phyloP scores from a whole-genome alignment of 2,113 vertebrate genomes.

The Thomomys bottae region DNA sequence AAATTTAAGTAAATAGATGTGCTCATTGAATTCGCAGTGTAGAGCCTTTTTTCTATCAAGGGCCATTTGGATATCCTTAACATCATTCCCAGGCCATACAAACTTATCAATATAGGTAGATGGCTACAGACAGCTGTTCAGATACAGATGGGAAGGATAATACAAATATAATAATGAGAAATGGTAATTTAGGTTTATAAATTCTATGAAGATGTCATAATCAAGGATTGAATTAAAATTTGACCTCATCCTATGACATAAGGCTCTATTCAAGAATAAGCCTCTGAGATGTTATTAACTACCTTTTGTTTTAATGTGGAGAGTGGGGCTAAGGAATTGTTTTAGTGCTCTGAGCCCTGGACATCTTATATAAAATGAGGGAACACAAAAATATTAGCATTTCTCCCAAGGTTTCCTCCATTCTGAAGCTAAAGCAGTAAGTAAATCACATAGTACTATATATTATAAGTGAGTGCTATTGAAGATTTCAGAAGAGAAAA shows the following conservation, averaged over 20 bases:
- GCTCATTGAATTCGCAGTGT: neutral
- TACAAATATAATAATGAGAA: neutral
- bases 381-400: no score
- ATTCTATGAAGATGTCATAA: neutral
- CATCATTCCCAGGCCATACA: no score
- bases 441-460: neutral
- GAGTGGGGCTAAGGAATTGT: neutral
- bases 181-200: neutral
- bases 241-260: neutral
- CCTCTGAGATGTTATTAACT: neutral
- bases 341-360: neutral
- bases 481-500: neutral
- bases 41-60: no score
- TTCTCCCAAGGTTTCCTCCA: neutral
- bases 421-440: neutral
- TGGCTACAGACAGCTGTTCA: no score
- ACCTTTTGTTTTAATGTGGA: fast-evolving
- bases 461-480: neutral
- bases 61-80: no score
- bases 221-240: neutral
- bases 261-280: fast-evolving
- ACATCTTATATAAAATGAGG: neutral
- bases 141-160: neutral
- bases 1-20: slow-evolving; percentile 32
- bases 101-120: no score